A percentile compares a stretch with the other conserved stretches of the same genome.
Evolutionary conservation across 2,113 vertebrate species (phyloP).

Genomic region (Oncorhynchus masou): DNA sequence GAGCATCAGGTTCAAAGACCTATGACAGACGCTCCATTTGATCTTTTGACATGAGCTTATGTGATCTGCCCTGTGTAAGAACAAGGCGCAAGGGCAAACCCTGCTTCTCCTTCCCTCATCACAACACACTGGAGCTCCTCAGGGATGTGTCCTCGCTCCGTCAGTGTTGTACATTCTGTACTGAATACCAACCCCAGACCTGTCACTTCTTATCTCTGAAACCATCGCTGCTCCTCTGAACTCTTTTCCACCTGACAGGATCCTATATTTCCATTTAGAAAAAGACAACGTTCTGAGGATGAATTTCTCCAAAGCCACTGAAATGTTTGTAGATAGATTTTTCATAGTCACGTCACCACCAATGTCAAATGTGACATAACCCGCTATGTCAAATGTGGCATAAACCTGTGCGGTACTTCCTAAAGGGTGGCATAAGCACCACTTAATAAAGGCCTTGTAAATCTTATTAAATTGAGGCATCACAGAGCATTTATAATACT

Average conservation of each 20-base stretch:
- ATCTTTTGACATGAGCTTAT: not conserved
- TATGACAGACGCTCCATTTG: not conserved
- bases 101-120: not conserved
- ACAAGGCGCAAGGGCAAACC: not conserved
- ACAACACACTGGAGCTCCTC: not conserved
- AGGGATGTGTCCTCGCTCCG: not conserved
- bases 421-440: too few relatives aligned
- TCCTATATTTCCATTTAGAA: not conserved
- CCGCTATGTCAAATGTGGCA: too few relatives aligned
- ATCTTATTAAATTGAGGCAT: too few relatives aligned
- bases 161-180: not conserved
- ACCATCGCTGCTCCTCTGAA: not conserved
- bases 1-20: slow-evolving; percentile 1
- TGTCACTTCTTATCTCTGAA: not conserved
- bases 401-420: too few relatives aligned
- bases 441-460: too few relatives aligned
- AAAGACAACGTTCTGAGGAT: not conserved
- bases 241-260: not conserved
- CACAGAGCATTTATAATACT: too few relatives aligned
- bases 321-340: too few relatives aligned
- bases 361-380: too few relatives aligned
- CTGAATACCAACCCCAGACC: not conserved
- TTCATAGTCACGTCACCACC: not conserved
- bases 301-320: not conserved
- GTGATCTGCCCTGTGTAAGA: not conserved